Percentiles rank a stretch among this genome's conserved stretches.
Conservation (phyloP, 2,113 vertebrate genomes). For the Colinus virginianus region DNA sequence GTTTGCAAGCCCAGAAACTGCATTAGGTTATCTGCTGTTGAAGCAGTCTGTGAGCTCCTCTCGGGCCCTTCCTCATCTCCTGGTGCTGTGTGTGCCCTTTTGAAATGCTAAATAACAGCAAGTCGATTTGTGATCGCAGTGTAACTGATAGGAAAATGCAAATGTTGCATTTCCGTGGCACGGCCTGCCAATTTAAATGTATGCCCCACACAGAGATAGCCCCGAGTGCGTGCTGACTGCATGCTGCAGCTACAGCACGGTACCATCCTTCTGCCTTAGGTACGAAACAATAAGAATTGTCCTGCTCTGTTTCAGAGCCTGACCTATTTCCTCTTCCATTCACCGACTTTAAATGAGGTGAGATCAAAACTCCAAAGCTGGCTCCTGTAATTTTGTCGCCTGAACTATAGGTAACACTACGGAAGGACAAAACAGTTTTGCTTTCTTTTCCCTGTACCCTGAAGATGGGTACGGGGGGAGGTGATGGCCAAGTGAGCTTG, state of each 20-base stretch:
- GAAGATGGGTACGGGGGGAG: not conserved
- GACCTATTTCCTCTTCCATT: not conserved
- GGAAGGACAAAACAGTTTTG: not conserved
- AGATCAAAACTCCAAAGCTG: not conserved
- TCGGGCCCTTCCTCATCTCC: not conserved
- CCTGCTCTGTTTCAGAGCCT: not conserved
- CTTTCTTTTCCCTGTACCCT: not conserved
- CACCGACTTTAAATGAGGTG: not conserved
- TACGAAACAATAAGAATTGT: not conserved
- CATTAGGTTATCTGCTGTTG: not conserved
- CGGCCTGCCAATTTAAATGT: not conserved
- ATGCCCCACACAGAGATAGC: not conserved
- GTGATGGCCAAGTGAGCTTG: not conserved
- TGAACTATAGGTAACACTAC: not conserved
- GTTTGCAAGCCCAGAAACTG: not conserved
- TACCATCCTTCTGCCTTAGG: not conserved
- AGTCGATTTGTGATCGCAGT: not conserved
- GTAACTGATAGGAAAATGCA: not conserved
- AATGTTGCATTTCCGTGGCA: slow-evolving; percentile 18
- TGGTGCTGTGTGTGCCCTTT: not conserved
- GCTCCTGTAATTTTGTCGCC: not conserved
- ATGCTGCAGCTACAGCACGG: not conserved
- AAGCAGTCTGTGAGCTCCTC: not conserved
- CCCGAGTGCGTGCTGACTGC: not conserved
- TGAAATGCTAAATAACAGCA: not conserved